Conservation (phyloP, 2,888 invertebrate species). For the Congeria kusceri region DNA sequence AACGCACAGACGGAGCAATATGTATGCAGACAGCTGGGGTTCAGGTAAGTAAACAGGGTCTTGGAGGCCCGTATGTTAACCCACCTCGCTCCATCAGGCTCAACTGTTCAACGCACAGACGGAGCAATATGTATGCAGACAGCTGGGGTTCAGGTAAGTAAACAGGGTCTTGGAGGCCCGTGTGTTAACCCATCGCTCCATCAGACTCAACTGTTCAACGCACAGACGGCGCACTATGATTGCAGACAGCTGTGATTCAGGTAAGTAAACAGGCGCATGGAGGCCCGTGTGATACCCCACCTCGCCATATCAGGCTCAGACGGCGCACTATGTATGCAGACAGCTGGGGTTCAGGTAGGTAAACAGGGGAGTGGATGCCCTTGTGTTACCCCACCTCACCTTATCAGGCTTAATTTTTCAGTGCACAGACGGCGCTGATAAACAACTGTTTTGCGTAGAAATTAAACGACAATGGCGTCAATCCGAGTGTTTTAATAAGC, state of each 20-base stretch:
- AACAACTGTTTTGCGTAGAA: too few species aligned
- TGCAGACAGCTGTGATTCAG: constrained; percentile 41
- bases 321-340: constrained; percentile 35
- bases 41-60: constrained; percentile 37
- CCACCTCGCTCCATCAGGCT: not conserved
- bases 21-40: constrained; percentile 38
- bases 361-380: constrained; percentile 43
- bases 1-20: constrained; percentile 21
- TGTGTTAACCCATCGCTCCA: constrained; percentile 38
- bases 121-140: constrained; percentile 32
- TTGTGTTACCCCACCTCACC: constrained; percentile 42
- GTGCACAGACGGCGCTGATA: constrained; percentile 27
- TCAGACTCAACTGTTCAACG: constrained; percentile 9
- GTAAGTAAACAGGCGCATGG: constrained; percentile 46
- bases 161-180: constrained; percentile 47
- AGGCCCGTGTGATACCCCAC: constrained; percentile 53
- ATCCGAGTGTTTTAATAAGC: too few species aligned
- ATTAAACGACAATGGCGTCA: too few species aligned
- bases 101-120: constrained; percentile 17
- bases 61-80: constrained; percentile 57
- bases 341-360: constrained; percentile 43
- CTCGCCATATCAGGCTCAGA: not conserved
- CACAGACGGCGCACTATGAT: constrained; percentile 27
- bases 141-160: constrained; percentile 44
- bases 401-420: constrained; percentile 5